Evolutionary conservation across 2,113 vertebrate species (phyloP), one percentile per base, ranked within the genome.

Genomic region (Dipodomys spectabilis): DNA sequence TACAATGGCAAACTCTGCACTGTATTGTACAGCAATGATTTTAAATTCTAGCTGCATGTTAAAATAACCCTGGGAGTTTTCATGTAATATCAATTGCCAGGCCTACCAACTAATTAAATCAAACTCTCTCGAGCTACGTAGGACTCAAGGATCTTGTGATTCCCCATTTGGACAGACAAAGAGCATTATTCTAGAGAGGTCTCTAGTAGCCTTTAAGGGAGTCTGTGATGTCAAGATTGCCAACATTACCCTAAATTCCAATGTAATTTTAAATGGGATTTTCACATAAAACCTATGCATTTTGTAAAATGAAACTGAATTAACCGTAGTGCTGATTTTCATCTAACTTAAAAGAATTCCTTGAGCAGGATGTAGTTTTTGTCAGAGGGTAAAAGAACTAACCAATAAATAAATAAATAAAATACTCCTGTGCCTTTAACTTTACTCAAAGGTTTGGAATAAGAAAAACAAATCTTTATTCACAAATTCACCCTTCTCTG

Each of bases 391-490:
- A 72, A 71, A 96, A 86, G 4, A 78, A 86, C 28, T 65, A 62
- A 89, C 13, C 32, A 18, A 57, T 64, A 19, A 78, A 84, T 39
- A 35, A 84, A 77, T 45, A 86, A 85, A 39, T 39, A 39, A 87
- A 57, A 87, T 78, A 60, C 92, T 77, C 27, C 27, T 3, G 1
- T 16, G 20, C 64, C 74, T 94, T 95, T 72, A 53, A 92, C 87
- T 91, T 91, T 74, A 94, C 71, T 95, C 68, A 69, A 64, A 81
- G 45, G 39, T 86, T 92, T 83, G 9, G 44, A 81, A 82, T 91
- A 86, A 87, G 87, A 88, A 83, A 95, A 92, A 74, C 64, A 88
- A 85, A 94, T 81, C 73, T 90, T 92, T 92, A 80, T 83, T 95
- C 92, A 27, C 64, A 94, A 71, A 23, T 92, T 88, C 49, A 71